Base-by-base conservation (phyloP, 2,888 invertebrate genomes). In the Hipparchia semele region DNA sequence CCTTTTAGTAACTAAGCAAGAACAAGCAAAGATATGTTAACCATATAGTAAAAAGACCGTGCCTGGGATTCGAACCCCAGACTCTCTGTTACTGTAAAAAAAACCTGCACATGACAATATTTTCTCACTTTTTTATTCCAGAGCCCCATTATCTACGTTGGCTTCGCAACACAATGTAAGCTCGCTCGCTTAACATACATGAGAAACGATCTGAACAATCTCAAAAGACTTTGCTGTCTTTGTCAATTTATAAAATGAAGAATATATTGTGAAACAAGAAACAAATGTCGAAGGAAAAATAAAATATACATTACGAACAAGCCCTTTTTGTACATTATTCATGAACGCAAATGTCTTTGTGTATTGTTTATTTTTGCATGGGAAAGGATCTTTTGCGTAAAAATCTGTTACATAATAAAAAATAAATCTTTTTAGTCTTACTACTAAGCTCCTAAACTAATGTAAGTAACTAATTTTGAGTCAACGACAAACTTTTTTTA, bases 241-340 rank as follows among this genome's bases (percentile, higher is more conserved):
- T 76, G 78, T 72, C 68, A 46, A 74, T 71, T 69, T 74, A 76
- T 71, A 76, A 77, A 78, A 72, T 75, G 76, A 78, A 77, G 77
- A 75, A 75, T 74, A 77, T 39, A 39, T 39, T 39, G 76, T 73
- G 73, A 77, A 75, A 74, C 58, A 39, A 60, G 77, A 76, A 77
- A 76, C 71, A 69, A 78, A 78, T 70, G 72, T 74, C 72, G 54
- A 75, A 72, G 54, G 74, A 70, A 67, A 68, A 75, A 70, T 68
- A 54, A 4, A 5, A n/a, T 12, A 70, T 61, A 65, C 71, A 72
- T 72, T 72, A 76, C 75, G 66, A 62, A 67, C 73, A 60, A 68
- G 68, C 70, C 69, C 58, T 73, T 73, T 73, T 54, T 72, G 64
- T 78, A 71, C 74, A 77, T 78, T 70, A 76, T 78, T 77, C 76